A percentile compares a stretch with the other conserved stretches of the same genome.
Evolutionary conservation across 2,797 vertebrate genomes (phyloP).

Genomic region (Sebastiscus tertius): DNA sequence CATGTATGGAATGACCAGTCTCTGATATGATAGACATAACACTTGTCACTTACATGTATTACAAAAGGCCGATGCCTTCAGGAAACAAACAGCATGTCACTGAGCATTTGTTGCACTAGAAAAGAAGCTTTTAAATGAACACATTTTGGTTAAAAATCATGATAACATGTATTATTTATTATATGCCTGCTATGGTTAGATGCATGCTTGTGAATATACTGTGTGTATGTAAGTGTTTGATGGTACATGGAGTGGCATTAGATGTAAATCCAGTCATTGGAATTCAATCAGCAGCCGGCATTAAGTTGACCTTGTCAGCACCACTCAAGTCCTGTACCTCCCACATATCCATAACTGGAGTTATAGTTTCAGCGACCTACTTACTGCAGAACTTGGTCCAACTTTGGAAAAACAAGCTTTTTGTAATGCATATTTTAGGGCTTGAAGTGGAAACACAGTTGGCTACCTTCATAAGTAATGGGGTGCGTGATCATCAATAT

Average conservation of each 20-base stretch:
- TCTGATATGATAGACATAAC: neutral
- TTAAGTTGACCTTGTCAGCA: constrained; percentile 29
- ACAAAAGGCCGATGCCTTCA: neutral
- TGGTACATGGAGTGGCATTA: neutral
- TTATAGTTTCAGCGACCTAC: constrained; percentile 55
- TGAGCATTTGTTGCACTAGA: neutral
- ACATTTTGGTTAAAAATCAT: neutral
- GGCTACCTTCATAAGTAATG: constrained; percentile 4
- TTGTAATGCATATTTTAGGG: constrained; percentile 47
- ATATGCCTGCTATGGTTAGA: neutral
- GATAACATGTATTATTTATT: neutral
- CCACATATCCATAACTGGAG: constrained; percentile 39
- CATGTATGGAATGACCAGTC: neutral
- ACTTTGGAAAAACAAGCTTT: constrained; percentile 47
- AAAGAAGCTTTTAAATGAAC: neutral
- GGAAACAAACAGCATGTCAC: neutral
- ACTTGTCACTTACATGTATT: neutral
- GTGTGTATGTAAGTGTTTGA: neutral
- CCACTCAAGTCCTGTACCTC: neutral
- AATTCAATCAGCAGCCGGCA: constrained; percentile 29
- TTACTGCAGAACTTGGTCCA: constrained; percentile 55
- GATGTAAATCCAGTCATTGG: constrained; percentile 13
- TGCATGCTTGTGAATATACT: neutral
- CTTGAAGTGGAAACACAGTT: constrained; percentile 9
- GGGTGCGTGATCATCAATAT: constrained; percentile 8